A percentile compares a stretch with the other conserved stretches of the same genome.
phyloP scores from a whole-genome alignment of 1,140 invertebrate species.

The Spodoptera litura region DNA sequence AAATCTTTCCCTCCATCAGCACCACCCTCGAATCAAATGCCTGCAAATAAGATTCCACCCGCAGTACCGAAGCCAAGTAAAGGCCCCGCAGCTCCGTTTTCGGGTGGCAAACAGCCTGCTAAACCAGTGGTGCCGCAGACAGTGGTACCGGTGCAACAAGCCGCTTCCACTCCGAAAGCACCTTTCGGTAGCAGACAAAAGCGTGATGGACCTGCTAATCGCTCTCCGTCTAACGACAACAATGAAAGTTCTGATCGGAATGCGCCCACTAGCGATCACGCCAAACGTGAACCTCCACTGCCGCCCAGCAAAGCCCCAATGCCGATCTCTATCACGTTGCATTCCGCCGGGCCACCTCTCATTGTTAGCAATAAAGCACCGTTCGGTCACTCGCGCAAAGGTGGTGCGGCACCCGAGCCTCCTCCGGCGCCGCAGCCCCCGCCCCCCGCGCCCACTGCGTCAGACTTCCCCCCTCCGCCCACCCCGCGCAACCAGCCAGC shows the following conservation, averaged over 20 bases:
- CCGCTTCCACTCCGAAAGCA: conserved; percentile 78
- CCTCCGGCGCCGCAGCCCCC: conserved; percentile 74
- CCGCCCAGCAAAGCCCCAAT: conserved; percentile 79
- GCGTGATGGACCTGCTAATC: conserved; percentile 73
- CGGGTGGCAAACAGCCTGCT: conserved; percentile 69
- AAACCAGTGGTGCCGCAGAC: conserved; percentile 76
- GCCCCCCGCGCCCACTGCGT: conserved; percentile 80
- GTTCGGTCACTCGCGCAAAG: conserved; percentile 80
- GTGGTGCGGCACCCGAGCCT: conserved; percentile 66
- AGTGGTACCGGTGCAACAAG: conserved; percentile 77
- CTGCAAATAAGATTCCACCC: conserved; percentile 67
- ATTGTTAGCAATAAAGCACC: conserved; percentile 83
- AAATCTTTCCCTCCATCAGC: conserved; percentile 67
- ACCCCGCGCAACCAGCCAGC: conserved; percentile 77
- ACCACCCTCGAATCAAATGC: conserved; percentile 55
- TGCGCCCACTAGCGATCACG: conserved; percentile 60
- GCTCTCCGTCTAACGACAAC: conserved; percentile 74
- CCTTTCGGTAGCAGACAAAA: conserved; percentile 84
- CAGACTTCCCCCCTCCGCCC: conserved; percentile 84
- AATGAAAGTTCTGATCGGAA: conserved; percentile 62
- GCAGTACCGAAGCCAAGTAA: conserved; percentile 70
- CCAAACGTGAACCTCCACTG: conserved; percentile 73
- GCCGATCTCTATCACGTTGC: conserved; percentile 77
- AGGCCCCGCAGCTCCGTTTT: conserved; percentile 76
- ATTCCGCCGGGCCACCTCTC: conserved; percentile 74